phyloP scores from a whole-genome alignment of 2,888 invertebrate species.

The Drosophila neoperkinsi region DNA sequence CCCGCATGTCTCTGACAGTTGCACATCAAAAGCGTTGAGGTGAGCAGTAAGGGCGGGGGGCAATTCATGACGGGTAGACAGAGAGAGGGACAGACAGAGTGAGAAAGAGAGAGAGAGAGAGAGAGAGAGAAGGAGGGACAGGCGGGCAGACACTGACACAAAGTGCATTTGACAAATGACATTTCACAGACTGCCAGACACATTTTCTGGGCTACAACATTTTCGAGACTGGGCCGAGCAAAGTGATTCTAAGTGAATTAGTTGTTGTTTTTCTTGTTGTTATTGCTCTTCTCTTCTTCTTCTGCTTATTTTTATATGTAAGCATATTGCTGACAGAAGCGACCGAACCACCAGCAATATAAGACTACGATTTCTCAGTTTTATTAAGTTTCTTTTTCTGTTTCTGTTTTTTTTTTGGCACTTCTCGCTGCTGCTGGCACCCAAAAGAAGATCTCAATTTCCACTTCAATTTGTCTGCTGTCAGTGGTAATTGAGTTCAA shows the following conservation, averaged over 20 bases:
- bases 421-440: conserved; percentile 31
- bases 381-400: conserved; percentile 54
- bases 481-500: conserved; percentile 84
- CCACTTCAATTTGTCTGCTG: conserved; percentile 85
- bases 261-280: conserved; percentile 46
- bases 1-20: conserved; percentile 76
- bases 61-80: conserved; percentile 24
- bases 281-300: conserved; percentile 21
- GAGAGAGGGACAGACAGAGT: conserved; percentile 15
- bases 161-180: conserved; percentile 84
- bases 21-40: conserved; percentile 62
- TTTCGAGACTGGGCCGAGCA: conserved; percentile 60
- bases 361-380: conserved; percentile 63
- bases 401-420: not conserved
- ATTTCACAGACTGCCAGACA: conserved; percentile 82
- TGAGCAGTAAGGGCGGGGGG: conserved; percentile 2
- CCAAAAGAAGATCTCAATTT: conserved; percentile 83
- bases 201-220: conserved; percentile 55
- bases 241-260: conserved; percentile 79
- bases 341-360: conserved; percentile 4
- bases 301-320: conserved; percentile 2
- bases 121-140: conserved; percentile 2
- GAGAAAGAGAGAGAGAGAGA: conserved; percentile 28
- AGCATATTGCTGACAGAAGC: conserved; percentile 17
- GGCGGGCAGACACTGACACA: conserved; percentile 61